Evolutionary conservation across 2,797 vertebrate species (phyloP).

Genomic region (Phoebastria nigripes): DNA sequence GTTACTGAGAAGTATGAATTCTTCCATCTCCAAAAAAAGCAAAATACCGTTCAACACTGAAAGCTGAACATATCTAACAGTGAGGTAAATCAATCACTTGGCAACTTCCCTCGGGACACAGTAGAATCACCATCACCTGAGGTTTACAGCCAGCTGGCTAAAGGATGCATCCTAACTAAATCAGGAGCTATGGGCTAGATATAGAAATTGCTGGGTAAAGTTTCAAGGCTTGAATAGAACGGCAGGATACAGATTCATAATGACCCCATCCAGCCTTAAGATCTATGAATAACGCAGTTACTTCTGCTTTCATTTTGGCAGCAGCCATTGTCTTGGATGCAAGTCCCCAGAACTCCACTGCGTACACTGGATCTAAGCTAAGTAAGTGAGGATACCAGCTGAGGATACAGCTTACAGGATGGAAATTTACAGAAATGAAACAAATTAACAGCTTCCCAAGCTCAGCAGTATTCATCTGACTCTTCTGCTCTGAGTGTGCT

Average conservation of each 20-base stretch:
- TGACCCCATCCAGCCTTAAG: background rate
- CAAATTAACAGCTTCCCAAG: background rate
- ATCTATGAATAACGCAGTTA: background rate
- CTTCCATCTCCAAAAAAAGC: background rate
- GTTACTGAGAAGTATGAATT: background rate
- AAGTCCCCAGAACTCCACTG: background rate
- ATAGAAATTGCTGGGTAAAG: background rate
- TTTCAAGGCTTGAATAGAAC: background rate
- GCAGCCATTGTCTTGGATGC: background rate
- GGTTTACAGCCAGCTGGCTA: background rate
- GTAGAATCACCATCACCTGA: background rate
- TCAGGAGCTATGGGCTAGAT: background rate
- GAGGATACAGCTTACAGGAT: background rate
- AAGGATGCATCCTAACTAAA: background rate
- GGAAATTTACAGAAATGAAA: constrained; percentile 13
- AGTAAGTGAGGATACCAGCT: background rate
- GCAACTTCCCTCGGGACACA: background rate
- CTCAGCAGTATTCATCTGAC: constrained; percentile 1
- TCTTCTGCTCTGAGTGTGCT: background rate
- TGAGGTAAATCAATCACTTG: background rate
- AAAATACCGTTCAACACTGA: background rate
- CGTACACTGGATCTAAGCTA: background rate
- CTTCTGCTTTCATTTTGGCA: background rate
- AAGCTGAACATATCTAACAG: background rate
- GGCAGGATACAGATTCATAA: background rate